Conservation (phyloP, 2,113 vertebrate genomes). For the Lutjanus erythropterus region DNA sequence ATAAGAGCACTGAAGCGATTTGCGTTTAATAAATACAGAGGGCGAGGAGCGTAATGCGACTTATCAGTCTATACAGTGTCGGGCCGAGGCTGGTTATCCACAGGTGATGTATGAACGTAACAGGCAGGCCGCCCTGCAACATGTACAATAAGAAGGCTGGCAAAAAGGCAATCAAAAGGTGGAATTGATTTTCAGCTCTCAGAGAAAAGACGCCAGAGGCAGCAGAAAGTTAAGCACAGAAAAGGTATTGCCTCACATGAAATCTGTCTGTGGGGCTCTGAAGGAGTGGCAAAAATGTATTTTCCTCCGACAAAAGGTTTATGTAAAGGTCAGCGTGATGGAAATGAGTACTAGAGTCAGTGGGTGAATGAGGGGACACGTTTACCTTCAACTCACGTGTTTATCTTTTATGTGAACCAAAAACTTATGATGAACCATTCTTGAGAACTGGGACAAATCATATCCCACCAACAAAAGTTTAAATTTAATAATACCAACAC, state of each 20-base stretch:
- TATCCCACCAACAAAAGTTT: no score
- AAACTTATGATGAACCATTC: not conserved
- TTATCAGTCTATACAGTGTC: not conserved
- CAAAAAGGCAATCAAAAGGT: conserved; percentile 50
- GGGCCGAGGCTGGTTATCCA: conserved; percentile 3
- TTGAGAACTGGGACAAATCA: no score
- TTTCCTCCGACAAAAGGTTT: conserved; percentile 13
- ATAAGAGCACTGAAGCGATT: conserved; percentile 53
- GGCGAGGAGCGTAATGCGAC: not conserved
- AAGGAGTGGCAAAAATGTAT: not conserved
- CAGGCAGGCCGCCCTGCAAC: not conserved
- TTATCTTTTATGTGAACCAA: not conserved
- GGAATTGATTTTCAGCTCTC: conserved; percentile 62
- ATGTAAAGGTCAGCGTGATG: conserved; percentile 32
- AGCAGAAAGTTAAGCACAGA: conserved; percentile 28
- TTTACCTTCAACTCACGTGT: not conserved
- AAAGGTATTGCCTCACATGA: conserved; percentile 10
- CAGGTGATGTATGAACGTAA: conserved; percentile 7
- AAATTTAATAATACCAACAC: no score
- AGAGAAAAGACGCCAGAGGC: conserved; percentile 54
- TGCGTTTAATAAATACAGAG: conserved; percentile 45
- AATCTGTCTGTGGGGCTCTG: conserved; percentile 16
- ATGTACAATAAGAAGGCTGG: conserved; percentile 11
- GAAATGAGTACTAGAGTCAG: not conserved
- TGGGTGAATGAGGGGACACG: not conserved